Conservation (phyloP, 2,888 invertebrate genomes). For the Hemaris fuciformis region DNA sequence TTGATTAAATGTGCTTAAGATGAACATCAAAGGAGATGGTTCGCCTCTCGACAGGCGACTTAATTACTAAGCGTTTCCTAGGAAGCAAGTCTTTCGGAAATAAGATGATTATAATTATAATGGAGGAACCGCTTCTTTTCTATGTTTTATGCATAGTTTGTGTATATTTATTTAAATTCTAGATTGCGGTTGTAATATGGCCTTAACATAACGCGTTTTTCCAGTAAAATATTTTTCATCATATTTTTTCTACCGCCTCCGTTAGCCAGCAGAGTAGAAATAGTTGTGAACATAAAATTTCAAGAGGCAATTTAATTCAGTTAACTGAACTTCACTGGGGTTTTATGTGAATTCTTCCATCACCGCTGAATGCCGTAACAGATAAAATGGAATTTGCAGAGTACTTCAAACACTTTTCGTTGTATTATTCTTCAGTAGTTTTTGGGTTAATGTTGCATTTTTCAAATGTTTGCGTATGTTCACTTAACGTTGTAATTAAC, state of each 20-base stretch:
- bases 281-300: constrained; percentile 4
- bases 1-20: background rate
- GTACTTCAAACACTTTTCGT: background rate
- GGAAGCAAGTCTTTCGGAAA: background rate
- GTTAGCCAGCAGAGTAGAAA: background rate
- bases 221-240: background rate
- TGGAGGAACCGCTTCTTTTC: background rate
- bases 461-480: background rate
- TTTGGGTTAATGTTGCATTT: background rate
- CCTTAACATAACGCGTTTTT: background rate
- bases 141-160: background rate
- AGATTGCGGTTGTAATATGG: background rate
- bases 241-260: background rate
- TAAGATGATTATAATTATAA: background rate
- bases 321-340: background rate
- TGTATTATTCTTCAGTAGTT: background rate
- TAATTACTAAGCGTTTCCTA: background rate
- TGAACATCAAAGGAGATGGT: constrained; percentile 4
- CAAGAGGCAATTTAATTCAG: constrained; percentile 2
- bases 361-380: constrained; percentile 2
- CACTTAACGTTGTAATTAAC: background rate
- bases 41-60: background rate
- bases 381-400: background rate
- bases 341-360: constrained; percentile 10
- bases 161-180: background rate